Base-by-base conservation (phyloP, 2,113 vertebrate genomes). In the Steatornis caripensis region DNA sequence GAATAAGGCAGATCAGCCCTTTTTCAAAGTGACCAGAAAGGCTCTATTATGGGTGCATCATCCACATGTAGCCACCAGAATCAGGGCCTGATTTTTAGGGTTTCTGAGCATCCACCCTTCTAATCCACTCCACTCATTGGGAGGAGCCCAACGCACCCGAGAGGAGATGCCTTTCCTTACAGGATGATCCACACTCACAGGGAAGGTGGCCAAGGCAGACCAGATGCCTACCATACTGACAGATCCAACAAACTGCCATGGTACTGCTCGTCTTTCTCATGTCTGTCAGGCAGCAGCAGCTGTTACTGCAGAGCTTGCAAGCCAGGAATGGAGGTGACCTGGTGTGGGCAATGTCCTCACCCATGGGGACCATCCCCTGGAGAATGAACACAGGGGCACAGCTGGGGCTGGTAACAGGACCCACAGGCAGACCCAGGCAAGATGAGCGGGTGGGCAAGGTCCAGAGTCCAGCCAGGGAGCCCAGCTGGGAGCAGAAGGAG, bases 161-260 rank as follows among this genome's bases (percentile, higher is more conserved):
- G 68, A 57, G 21, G 8, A 91, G 53, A 83, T 76, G 20, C 34
- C 16, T 86, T 72, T 93, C 4, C 54, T 82, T 32, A 51, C 54
- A 85, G 84, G 36, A 72, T 83, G 83, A 83, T 60, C 49, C 66
- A 22, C 29, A 15, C 26, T 58, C n/a, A 10, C 62, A 58, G 30
- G 32, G 39, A 29, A 19, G 36, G 71, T 71, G 20, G 57, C 29
- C n/a, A 49, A 66, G 29, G 29, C 34, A 70, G 55, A 23, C 12
- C 15, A 20, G 21, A 29, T 0, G 0, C 8, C 30, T 75, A 14
- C 34, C 2, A 1, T 21, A 24, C 3, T 1, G 0, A 6, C 12
- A 4, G 9, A 58, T 15, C 20, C 61, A 71, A 85, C 37, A 51
- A 34, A 34, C 20, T 60, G 5, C 48, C 19, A 7, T n/a, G 49